Evolutionary conservation across 1,140 invertebrate species (phyloP), one percentile per base, ranked within the genome.

Genomic region (Leptonema lineaticorne): DNA sequence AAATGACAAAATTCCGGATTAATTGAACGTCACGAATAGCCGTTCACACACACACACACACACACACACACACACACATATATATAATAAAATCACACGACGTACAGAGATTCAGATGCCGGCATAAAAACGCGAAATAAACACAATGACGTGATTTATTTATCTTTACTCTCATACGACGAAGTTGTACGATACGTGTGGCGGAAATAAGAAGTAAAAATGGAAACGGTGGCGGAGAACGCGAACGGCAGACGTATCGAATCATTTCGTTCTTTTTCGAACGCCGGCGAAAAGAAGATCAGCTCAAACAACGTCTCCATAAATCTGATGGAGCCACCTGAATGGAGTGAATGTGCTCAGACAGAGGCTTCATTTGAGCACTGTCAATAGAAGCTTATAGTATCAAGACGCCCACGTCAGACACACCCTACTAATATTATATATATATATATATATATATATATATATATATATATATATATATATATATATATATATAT

Each of bases 261-360:
- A n/a, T n/a, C n/a, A n/a, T n/a, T n/a, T n/a, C n/a, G n/a, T n/a
- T n/a, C n/a, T n/a, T n/a, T n/a, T n/a, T n/a, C n/a, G n/a, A n/a
- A n/a, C n/a, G n/a, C n/a, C n/a, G n/a, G 14, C 37, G 50, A 11
- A 22, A 53, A 53, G 20, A 53, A 53, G 20, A 53, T 26, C 50
- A 24, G 22, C 14, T 6, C 50, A n/a, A n/a, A 8, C 46, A 22
- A 2, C 22, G 22, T 50, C 46, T 53, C 22, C 22, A 26, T 22
- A 53, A 53, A 53, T 53, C 50, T 53, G 50, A 53, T 53, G 24
- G 50, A 53, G 50, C 20, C 50, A 24, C 24, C 22, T 53, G 50
- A 24, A 53, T 53, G 50, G 22, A 53, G 22, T 20, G 14, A 24
- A 24, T 53, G 20, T 53, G 50, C 27, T 53, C 50, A 53, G 20